Evolutionary conservation across 2,888 invertebrate species (phyloP), one percentile per base, ranked within the genome.

Genomic region (Orchesella flavescens): DNA sequence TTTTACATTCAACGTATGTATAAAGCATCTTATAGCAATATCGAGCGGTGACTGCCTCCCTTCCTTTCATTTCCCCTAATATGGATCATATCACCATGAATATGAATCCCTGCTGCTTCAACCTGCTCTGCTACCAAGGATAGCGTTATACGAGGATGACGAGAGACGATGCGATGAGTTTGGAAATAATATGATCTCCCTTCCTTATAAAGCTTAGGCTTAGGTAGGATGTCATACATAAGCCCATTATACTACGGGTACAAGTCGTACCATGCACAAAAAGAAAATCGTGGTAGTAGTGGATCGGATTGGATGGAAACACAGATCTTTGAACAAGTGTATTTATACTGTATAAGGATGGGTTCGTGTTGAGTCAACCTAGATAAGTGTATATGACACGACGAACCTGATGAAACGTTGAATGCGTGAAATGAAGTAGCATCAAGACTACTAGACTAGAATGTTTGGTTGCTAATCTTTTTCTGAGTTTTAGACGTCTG

Each of bases 231-330:
- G 57, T 34, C 63, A 53, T 79, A 80, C 63, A 53, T 79, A 80
- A 80, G 66, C 73, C 80, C 73, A 80, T 80, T 80, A 80, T 57
- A 12, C 21, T 61, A n/a, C n/a, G 72, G 80, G 49, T 73, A 80
- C 80, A 66, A 34, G 44, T 66, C 80, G 80, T 80, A 80, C 80
- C 80, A 80, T 80, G 80, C 80, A 80, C 80, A 44, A 73, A 43
- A 44, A 57, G 9, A n/a, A 63, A 65, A n/a, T n/a, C n/a, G n/a
- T 49, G 13, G 19, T 44, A 13, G 19, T 13, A 72, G 61, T 53
- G 46, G 34, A 63, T 57, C 1, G 15, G 75, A 75, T 75, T 46
- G 65, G 69, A 78, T 78, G 77, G 71, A 78, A 78, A 69, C 69
- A 59, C 68, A 63, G 77, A 78, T 78, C 77, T 78, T 63, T 76